Percentiles rank a stretch among this genome's conserved stretches.
Conservation (phyloP, 2,797 vertebrate genomes). For the Gallinago stenura region DNA sequence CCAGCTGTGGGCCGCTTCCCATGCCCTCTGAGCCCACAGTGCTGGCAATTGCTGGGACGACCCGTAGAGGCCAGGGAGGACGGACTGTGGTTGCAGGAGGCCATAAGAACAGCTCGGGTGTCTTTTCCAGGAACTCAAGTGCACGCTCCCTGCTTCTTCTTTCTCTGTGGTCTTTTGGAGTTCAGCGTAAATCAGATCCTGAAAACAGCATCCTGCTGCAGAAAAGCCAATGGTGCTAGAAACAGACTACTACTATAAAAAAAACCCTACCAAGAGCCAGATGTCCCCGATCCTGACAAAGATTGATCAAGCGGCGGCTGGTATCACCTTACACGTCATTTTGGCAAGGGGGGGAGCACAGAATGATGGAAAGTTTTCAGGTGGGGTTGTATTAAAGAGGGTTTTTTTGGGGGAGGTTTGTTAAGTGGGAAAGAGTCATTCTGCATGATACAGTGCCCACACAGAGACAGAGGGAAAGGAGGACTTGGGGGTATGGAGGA, state of each 20-base stretch:
- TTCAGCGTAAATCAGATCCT: background rate
- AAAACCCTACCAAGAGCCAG: background rate
- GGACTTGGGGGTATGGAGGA: background rate
- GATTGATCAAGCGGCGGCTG: background rate
- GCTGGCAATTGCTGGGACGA: background rate
- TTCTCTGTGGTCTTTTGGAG: constrained; percentile 1
- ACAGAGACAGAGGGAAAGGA: background rate
- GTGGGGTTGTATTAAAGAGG: background rate
- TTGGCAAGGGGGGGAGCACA: background rate
- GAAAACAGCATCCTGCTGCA: constrained; percentile 19
- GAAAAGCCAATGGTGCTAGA: background rate
- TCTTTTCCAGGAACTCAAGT: constrained; percentile 34
- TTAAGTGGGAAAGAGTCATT: background rate
- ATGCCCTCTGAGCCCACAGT: background rate
- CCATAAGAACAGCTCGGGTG: background rate
- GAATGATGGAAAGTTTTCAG: constrained; percentile 21
- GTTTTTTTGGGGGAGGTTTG: background rate
- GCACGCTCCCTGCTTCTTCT: background rate
- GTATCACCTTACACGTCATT: constrained; percentile 3
- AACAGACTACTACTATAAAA: background rate
- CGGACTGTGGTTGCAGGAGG: background rate
- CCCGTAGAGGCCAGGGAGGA: background rate
- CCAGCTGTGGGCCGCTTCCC: background rate
- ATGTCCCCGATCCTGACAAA: background rate
- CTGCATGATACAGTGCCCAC: background rate